Base-by-base conservation (phyloP, 2,113 vertebrate species). In the Oreocharis arfaki region DNA sequence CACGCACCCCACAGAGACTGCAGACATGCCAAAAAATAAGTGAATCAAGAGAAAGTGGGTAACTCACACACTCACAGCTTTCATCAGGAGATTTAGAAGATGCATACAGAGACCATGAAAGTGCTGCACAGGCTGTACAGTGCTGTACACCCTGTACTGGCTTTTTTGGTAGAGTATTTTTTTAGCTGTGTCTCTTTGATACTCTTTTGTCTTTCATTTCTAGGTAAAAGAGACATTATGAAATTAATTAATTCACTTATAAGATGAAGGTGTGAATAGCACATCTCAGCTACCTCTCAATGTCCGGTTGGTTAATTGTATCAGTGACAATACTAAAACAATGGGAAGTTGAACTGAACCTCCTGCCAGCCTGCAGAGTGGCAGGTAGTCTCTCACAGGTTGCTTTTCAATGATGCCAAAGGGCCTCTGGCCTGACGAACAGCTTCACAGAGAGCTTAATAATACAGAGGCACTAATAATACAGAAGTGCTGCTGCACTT, bases 111-210 rank as follows among this genome's bases (percentile, higher is more conserved):
- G 11, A 41, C 8, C 20, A 27, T 24, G 50, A 57, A 86, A 74
- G 8, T 50, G 33, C 42, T 56, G 9, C 28, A 80, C 27, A 83
- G n/a, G n/a, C n/a, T n/a, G n/a, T n/a, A n/a, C n/a, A n/a, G n/a
- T n/a, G n/a, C n/a, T n/a, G n/a, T n/a, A n/a, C n/a, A 35, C 3
- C 1, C 10, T 1, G 1, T 37, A 47, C 8, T 22, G 23, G 37
- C 55, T 84, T 41, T 27, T 61, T 55, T 39, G 26, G 17, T 57
- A 26, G 55, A 84, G 23, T 47, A 44, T 6, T 65, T 78, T 7
- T 39, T 84, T 70, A 49, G 3, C 15, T 69, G 26, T 61, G 49
- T 14, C 5, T 69, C 28, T 86, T 69, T 57, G 11, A 33, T 65
- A 17, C 2, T 11, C 9, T 39, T 77, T 61, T 35, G 20, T 70